phyloP scores from a whole-genome alignment of 2,113 vertebrate species.

The Cebus imitator region DNA sequence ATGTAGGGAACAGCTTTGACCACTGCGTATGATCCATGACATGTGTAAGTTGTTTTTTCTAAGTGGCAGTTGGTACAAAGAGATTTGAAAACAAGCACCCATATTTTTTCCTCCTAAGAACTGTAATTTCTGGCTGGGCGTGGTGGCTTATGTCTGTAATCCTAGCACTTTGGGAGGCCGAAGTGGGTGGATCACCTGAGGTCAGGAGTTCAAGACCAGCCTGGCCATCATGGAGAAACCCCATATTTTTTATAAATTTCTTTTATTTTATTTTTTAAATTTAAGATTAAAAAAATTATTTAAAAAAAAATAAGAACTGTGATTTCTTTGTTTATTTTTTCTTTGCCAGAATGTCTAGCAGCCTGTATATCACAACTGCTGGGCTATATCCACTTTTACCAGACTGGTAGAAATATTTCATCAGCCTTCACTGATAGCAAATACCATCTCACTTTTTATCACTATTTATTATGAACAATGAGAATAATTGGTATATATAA shows the following conservation, averaged over 20 bases:
- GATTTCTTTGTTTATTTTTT: conserved; percentile 60
- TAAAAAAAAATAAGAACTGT: conserved; percentile 22
- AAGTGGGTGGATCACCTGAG: too few species aligned
- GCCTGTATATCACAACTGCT: conserved; percentile 41
- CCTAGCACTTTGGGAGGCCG: too few species aligned
- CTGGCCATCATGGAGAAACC: too few species aligned
- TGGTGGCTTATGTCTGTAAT: too few species aligned
- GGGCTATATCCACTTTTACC: conserved; percentile 53
- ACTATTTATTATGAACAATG: neutral
- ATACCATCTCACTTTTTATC: neutral
- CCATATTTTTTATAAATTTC: too few species aligned
- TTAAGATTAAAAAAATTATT: too few species aligned
- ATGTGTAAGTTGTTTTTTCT: neutral
- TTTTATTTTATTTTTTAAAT: too few species aligned
- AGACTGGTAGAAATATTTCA: neutral
- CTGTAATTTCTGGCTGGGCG: neutral
- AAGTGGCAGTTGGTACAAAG: conserved; percentile 30
- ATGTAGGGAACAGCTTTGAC: conserved; percentile 82
- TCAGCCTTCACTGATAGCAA: neutral
- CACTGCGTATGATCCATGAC: conserved; percentile 61
- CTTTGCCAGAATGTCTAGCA: conserved; percentile 62
- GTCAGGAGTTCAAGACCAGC: too few species aligned
- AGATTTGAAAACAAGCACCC: conserved; percentile 52
- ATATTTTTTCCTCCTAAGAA: conserved; percentile 55
- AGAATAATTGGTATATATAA: neutral